Conservation (phyloP, 2,113 vertebrate genomes). For the Argyrosomus japonicus region DNA sequence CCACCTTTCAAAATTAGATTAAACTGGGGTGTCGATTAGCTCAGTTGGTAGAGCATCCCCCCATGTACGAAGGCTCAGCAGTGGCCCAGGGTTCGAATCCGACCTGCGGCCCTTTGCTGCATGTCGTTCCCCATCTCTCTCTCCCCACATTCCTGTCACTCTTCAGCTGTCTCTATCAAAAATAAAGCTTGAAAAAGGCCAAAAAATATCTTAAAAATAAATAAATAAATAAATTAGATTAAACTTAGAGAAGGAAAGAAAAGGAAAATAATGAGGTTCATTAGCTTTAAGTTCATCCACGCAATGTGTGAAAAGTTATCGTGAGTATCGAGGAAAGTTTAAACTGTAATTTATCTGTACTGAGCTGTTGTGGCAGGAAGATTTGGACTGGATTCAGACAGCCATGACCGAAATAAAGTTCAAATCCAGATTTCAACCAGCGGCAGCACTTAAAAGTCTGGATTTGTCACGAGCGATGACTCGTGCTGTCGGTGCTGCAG, state of each 20-base stretch:
- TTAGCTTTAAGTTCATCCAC: not conserved
- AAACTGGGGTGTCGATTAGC: too few relatives aligned
- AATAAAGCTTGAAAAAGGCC: too few relatives aligned
- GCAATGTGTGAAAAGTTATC: not conserved
- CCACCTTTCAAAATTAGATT: not conserved
- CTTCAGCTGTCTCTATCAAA: too few relatives aligned
- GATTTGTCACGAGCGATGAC: not conserved
- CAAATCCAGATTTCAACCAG: not conserved
- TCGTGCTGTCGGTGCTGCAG: not conserved
- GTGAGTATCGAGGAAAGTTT: not conserved
- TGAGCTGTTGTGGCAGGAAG: not conserved
- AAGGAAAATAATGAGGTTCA: not conserved
- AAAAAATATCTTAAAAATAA: too few relatives aligned
- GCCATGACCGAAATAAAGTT: not conserved
- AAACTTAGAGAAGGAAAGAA: not conserved
- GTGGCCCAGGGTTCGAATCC: too few relatives aligned
- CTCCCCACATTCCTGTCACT: too few relatives aligned
- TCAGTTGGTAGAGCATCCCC: too few relatives aligned
- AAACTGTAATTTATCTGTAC: constrained; percentile 3
- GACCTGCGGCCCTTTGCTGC: too few relatives aligned
- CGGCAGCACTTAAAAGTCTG: not conserved
- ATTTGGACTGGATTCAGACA: not conserved
- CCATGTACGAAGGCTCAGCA: too few relatives aligned
- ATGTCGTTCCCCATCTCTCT: too few relatives aligned
- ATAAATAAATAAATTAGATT: not conserved